Evolutionary conservation across 2,888 invertebrate genomes (phyloP), one percentile per base, ranked within the genome.

Genomic region (Emmelina monodactyla): DNA sequence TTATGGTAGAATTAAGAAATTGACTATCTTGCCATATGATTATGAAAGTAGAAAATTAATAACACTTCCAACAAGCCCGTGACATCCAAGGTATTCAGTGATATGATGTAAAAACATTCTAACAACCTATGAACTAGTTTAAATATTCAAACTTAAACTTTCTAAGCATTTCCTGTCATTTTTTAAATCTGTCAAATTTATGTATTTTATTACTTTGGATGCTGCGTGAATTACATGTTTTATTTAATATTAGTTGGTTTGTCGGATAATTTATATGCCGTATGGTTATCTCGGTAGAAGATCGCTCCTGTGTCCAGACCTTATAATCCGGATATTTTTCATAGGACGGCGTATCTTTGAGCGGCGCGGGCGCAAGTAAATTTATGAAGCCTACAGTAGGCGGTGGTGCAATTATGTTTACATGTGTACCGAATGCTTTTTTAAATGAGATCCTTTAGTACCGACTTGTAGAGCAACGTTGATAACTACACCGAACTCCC

Each of bases 251-350:
- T 66, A 76, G 76, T 67, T 61, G 72, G 67, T 71, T 70, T 71
- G 72, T 72, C 51, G 47, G 59, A 71, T 79, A 76, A 79, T 78
- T 79, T 79, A 79, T 79, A 67, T 69, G 65, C 62, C 64, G 60
- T 52, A 51, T 55, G 49, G 60, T 73, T 79, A 79, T 79, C 79
- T 67, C 55, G 53, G 39, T 57, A 53, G 55, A 48, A 54, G 71
- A 79, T 79, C 79, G 76, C 68, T 67, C 71, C 71, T 59, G 60
- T 57, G 69, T 67, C 70, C 70, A 59, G 60, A 58, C 69, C 4
- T 61, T 69, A 71, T 78, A 79, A 79, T 78, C 79, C 73, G 66
- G 63, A 63, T 72, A 79, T 79, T 79, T 79, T 79, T 79, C 78
- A 79, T 70, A 5, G 9, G 29, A 29, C 46, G 58, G 45, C 45